These are phyloP conservation scores for Blennius ocellaris DNA, from an alignment of 2,113 vertebrate genomes.

Conservation along the genomic window DNA sequence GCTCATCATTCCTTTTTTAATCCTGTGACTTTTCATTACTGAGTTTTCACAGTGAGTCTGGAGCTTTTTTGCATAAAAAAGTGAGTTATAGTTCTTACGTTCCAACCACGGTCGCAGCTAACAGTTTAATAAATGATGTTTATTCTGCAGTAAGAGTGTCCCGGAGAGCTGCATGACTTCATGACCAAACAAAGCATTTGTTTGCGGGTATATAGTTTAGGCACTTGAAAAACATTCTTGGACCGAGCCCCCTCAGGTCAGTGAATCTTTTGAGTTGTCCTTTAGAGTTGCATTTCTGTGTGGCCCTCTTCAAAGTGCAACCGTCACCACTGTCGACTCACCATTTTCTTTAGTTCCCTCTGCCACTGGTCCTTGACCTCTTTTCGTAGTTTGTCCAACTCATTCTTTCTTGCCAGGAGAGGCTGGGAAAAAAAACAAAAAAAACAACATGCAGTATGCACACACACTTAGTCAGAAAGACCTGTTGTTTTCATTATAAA, in stretches of 20 bases:
- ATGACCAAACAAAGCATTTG: constrained; percentile 9
- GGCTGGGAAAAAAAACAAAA: constrained; percentile 84
- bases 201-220: not conserved
- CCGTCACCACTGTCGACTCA: constrained; percentile 42
- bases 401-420: constrained; percentile 92
- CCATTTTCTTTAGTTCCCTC: constrained; percentile 96
- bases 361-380: constrained; percentile 99
- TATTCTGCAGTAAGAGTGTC: not conserved
- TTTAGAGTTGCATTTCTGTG: not conserved
- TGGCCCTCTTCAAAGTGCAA: constrained; percentile 9
- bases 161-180: not conserved
- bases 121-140: not conserved
- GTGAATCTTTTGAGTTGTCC: not conserved
- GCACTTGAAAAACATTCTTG: constrained; percentile 31
- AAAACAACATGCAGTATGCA: constrained; percentile 18
- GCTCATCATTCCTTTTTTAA: no score
- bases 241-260: not conserved
- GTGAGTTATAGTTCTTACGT: not conserved
- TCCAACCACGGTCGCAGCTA: not conserved
- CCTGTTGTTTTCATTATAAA: constrained; percentile 2
- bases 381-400: constrained; percentile 95
- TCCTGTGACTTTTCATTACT: not conserved
- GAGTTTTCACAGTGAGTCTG: not conserved
- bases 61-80: not conserved
- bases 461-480: constrained; percentile 13